phyloP scores from a whole-genome alignment of 2,797 vertebrate genomes.

The Spheniscus humboldti region DNA sequence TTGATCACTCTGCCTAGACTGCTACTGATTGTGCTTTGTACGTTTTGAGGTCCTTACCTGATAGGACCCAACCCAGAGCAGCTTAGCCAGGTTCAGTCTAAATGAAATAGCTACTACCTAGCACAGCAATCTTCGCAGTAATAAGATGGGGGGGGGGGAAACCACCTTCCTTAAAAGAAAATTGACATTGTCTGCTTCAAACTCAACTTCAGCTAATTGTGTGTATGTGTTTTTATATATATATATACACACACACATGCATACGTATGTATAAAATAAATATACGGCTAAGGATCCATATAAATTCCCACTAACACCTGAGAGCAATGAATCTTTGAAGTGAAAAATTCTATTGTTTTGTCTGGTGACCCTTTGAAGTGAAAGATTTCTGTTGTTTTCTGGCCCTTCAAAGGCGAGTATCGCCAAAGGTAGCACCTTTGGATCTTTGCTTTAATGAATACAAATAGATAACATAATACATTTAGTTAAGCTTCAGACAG shows the following conservation, averaged over 20 bases:
- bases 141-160: background rate
- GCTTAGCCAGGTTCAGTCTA: background rate
- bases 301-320: background rate
- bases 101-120: background rate
- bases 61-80: background rate
- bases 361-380: background rate
- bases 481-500: background rate
- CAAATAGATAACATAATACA: background rate
- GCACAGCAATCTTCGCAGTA: background rate
- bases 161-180: background rate
- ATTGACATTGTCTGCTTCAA: background rate
- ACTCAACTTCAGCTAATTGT: background rate
- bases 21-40: background rate
- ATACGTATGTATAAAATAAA: background rate
- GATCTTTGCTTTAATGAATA: background rate
- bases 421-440: background rate
- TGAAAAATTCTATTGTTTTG: background rate
- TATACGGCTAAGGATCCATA: background rate
- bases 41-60: background rate
- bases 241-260: fast-evolving
- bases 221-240: background rate
- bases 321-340: background rate
- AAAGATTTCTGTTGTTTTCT: background rate
- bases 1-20: background rate
- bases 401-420: background rate